A percentile compares a stretch with the other conserved stretches of the same genome.
phyloP scores from a whole-genome alignment of 2,113 vertebrate species.

The Oncorhynchus mykiss region DNA sequence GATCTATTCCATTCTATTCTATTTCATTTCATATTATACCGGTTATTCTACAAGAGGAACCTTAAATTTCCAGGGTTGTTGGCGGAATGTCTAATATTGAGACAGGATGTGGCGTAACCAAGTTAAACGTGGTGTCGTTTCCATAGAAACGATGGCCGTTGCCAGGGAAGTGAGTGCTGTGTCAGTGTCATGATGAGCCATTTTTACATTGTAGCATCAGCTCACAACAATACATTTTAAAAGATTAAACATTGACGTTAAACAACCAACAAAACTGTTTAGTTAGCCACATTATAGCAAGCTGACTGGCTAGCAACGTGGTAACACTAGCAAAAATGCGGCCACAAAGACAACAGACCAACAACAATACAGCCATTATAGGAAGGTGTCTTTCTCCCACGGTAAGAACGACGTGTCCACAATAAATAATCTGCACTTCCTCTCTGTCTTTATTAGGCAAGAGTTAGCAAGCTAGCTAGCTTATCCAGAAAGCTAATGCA shows the following conservation, averaged over 20 bases:
- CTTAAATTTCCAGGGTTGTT: not conserved
- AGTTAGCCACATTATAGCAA: not conserved
- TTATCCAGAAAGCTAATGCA: not conserved
- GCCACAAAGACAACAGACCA: constrained; percentile 40
- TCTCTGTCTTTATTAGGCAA: not conserved
- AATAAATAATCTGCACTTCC: not conserved
- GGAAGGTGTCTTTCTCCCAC: constrained; percentile 52
- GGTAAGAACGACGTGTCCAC: constrained; percentile 46
- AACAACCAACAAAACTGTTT: not conserved
- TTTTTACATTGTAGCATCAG: not conserved
- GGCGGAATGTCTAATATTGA: not conserved
- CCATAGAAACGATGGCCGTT: constrained; percentile 38
- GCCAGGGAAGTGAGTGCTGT: constrained; percentile 19
- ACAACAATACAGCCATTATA: constrained; percentile 14
- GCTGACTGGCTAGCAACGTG: not conserved
- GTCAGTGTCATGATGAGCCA: not conserved
- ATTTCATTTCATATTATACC: too few species aligned
- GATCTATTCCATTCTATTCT: too few species aligned
- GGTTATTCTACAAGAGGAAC: not conserved
- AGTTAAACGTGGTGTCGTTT: constrained; percentile 34
- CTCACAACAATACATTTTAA: not conserved
- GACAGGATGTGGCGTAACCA: constrained; percentile 56
- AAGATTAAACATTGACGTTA: not conserved
- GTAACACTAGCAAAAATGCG: constrained; percentile 28
- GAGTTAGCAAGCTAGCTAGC: not conserved